These are phyloP conservation scores for Carassius carassius DNA, from an alignment of 2,113 vertebrate genomes.

Conservation along the genomic window DNA sequence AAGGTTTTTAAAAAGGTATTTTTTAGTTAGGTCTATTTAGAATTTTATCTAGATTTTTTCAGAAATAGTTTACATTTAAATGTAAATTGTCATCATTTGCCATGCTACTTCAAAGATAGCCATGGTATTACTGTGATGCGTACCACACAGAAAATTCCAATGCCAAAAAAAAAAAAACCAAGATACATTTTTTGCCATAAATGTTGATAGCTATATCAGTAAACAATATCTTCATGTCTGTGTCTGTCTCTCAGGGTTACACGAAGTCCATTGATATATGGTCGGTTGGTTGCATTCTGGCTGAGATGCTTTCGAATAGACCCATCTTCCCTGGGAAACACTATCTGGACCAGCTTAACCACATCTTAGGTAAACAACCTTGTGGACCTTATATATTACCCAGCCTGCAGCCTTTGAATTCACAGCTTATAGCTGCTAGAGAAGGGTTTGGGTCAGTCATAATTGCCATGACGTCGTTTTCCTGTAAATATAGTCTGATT, in stretches of 20 bases:
- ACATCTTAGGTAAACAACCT: conserved; percentile 88
- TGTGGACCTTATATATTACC: not conserved
- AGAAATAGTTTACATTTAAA: no score
- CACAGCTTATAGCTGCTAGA: not conserved
- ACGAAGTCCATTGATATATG: conserved; percentile 99
- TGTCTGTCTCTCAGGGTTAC: conserved; percentile 82
- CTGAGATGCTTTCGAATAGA: conserved; percentile 98
- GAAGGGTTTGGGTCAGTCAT: not conserved
- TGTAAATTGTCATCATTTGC: no score
- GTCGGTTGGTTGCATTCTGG: conserved; percentile 98
- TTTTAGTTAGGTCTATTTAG: no score
- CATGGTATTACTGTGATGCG: no score
- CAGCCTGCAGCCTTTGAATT: not conserved
- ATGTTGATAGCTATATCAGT: not conserved
- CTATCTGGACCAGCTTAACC: conserved; percentile 99
- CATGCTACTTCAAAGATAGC: no score
- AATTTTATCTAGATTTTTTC: no score
- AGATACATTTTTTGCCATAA: not conserved
- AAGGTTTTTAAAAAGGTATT: no score
- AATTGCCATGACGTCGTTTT: not conserved
- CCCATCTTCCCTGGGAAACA: conserved; percentile 98
- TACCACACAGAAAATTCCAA: no score
- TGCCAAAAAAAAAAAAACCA: not conserved
- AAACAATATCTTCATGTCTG: no score
- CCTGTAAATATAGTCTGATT: not conserved